Evolutionary conservation across 2,888 invertebrate genomes (phyloP).

Genomic region (Proisotoma minuta): DNA sequence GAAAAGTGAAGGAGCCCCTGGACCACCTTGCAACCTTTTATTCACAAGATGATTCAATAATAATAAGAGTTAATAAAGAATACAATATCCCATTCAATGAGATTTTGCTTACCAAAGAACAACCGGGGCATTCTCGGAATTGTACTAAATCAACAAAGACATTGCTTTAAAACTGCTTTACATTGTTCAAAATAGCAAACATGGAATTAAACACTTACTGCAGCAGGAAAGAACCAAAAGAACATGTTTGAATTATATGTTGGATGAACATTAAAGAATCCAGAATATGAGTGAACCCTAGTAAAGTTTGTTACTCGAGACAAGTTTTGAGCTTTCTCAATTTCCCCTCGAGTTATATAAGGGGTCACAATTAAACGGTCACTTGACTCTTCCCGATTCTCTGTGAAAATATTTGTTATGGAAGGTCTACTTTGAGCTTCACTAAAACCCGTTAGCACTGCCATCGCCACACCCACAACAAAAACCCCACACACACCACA

Average conservation of each 20-base stretch:
- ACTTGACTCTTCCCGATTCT: slow-evolving; percentile 31
- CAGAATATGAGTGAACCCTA: slow-evolving; percentile 27
- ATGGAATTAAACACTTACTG: slow-evolving; percentile 28
- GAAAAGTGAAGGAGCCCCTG: slow-evolving; percentile 67
- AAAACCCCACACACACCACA: too few species aligned
- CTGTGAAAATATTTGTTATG: slow-evolving; percentile 36
- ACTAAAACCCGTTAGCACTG: too few species aligned
- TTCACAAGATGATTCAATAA: too few species aligned
- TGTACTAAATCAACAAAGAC: slow-evolving; percentile 24
- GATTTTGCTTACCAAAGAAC: too few species aligned
- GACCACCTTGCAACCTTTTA: slow-evolving; percentile 84
- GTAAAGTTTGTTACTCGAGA: slow-evolving; percentile 45
- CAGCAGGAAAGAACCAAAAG: slow-evolving; percentile 47
- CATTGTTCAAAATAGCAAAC: neutral
- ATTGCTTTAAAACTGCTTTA: neutral
- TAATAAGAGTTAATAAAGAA: too few species aligned
- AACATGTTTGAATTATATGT: slow-evolving; percentile 44
- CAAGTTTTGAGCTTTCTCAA: slow-evolving; percentile 58
- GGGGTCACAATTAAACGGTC: slow-evolving; percentile 65
- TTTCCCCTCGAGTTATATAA: slow-evolving; percentile 65
- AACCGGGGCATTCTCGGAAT: slow-evolving; percentile 59
- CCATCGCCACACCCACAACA: too few species aligned
- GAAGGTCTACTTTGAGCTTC: slow-evolving; percentile 22
- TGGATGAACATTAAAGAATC: slow-evolving; percentile 45
- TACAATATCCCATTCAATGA: too few species aligned